Conservation (phyloP, 2,113 vertebrate species). For the Parotia lawesii region DNA sequence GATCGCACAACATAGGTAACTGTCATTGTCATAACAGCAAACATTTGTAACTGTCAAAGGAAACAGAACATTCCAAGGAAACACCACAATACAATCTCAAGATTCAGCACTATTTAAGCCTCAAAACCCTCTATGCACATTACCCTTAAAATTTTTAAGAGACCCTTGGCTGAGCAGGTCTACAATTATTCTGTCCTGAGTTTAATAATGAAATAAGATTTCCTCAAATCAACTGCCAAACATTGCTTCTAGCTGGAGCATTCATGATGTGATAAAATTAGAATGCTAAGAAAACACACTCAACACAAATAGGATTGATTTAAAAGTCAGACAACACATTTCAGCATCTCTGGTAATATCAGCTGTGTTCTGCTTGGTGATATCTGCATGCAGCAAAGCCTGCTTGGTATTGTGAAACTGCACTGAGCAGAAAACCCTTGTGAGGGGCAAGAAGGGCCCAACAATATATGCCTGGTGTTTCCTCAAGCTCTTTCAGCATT, state of each 20-base stretch:
- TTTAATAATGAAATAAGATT: slow-evolving; percentile 63
- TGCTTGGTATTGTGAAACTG: background rate
- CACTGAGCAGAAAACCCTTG: background rate
- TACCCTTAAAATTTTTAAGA: slow-evolving; percentile 17
- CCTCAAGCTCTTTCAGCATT: background rate
- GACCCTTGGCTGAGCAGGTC: background rate
- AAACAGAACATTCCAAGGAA: background rate
- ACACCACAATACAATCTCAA: background rate
- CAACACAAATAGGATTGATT: slow-evolving; percentile 47
- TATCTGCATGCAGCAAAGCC: background rate
- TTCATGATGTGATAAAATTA: slow-evolving; percentile 66
- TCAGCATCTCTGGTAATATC: slow-evolving; percentile 29
- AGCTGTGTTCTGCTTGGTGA: background rate
- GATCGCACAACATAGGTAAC: background rate
- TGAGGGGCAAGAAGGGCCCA: background rate
- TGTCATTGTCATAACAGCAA: too few relatives aligned
- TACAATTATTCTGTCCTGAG: slow-evolving; percentile 16
- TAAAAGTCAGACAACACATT: slow-evolving; percentile 65
- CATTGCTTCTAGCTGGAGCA: slow-evolving; percentile 58
- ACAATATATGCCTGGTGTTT: background rate
- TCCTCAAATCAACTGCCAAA: slow-evolving; percentile 55
- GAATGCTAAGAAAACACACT: slow-evolving; percentile 58
- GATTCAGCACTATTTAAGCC: background rate
- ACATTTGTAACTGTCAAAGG: background rate
- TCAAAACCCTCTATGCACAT: background rate